Evolutionary conservation across 2,888 invertebrate genomes (phyloP).

Genomic region (Campopleginae sp.): DNA sequence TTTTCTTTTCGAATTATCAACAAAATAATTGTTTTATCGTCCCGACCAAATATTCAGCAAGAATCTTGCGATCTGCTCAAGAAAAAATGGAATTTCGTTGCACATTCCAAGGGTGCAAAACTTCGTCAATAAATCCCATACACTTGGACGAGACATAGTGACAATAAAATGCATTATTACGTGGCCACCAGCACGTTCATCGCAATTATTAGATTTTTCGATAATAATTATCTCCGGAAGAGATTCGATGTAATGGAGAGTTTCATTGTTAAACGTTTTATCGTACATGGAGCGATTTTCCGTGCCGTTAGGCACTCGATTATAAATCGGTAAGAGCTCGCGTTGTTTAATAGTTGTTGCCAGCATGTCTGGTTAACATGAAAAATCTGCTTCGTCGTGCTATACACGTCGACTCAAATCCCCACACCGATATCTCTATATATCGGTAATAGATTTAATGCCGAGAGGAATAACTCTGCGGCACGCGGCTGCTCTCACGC

Average conservation of each 20-base stretch:
- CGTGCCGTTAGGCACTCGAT: constrained; percentile 67
- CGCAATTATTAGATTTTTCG: constrained; percentile 52
- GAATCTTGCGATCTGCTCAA: too few species aligned
- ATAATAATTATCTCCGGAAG: constrained; percentile 32
- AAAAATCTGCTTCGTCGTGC: too few species aligned
- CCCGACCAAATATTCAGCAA: too few species aligned
- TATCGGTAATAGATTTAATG: constrained; percentile 23
- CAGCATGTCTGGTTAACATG: too few species aligned
- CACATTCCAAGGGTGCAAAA: too few species aligned
- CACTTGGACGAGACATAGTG: too few species aligned
- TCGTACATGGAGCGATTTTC: constrained; percentile 66
- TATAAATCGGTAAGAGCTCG: constrained; percentile 66
- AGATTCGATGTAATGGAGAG: constrained; percentile 54
- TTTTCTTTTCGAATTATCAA: too few species aligned
- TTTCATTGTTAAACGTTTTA: constrained; percentile 68
- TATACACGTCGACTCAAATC: constrained; percentile 28
- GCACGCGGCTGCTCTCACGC: constrained; percentile 68
- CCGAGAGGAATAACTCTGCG: constrained; percentile 53
- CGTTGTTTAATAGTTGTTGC: constrained; percentile 65
- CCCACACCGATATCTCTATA: background rate
- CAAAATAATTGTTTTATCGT: too few species aligned
- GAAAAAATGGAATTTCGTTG: too few species aligned
- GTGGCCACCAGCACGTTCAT: constrained; percentile 4
- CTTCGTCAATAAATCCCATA: too few species aligned
- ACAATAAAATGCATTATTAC: constrained; percentile 51